Percentiles rank a stretch among this genome's conserved stretches.
Evolutionary conservation across 2,113 vertebrate genomes (phyloP).

Genomic region (Rhea americana): DNA sequence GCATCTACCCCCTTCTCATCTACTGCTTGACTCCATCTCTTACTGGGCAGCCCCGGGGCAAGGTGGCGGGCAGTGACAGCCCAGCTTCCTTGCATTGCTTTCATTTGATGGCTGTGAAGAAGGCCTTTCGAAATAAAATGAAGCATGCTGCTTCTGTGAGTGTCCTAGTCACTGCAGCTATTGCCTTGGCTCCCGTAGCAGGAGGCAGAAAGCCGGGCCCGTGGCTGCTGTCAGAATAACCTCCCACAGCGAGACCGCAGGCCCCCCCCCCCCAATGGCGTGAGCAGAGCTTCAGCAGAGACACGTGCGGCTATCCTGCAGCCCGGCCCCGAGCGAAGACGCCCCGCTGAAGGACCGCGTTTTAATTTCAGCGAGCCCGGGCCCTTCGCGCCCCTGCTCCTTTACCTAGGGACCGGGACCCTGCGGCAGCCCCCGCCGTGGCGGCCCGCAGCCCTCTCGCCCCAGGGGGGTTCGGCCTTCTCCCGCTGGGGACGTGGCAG

Average conservation of each 20-base stretch:
- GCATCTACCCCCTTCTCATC: background rate
- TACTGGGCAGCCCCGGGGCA: background rate
- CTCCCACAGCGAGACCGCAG: no score
- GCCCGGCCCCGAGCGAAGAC: no score
- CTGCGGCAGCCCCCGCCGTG: no score
- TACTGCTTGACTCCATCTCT: fast-evolving
- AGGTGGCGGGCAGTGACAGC: background rate
- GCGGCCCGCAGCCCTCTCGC: no score
- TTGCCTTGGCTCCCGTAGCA: fast-evolving
- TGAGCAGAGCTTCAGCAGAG: no score
- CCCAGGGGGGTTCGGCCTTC: no score
- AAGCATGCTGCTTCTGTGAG: background rate
- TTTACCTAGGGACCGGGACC: no score
- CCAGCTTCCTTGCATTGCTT: background rate
- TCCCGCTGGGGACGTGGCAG: background rate
- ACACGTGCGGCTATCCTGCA: background rate
- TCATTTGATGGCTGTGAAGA: background rate
- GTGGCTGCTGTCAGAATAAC: fast-evolving
- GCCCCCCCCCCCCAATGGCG: no score
- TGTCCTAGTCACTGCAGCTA: fast-evolving
- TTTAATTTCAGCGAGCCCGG: no score
- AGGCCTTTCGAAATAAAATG: slow-evolving; percentile 1
- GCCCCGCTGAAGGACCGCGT: no score
- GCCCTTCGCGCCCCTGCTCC: no score
- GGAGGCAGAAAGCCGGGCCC: fast-evolving